phyloP scores from a whole-genome alignment of 92 coral and sea anemone species.

The Zoanthus gigantus region DNA sequence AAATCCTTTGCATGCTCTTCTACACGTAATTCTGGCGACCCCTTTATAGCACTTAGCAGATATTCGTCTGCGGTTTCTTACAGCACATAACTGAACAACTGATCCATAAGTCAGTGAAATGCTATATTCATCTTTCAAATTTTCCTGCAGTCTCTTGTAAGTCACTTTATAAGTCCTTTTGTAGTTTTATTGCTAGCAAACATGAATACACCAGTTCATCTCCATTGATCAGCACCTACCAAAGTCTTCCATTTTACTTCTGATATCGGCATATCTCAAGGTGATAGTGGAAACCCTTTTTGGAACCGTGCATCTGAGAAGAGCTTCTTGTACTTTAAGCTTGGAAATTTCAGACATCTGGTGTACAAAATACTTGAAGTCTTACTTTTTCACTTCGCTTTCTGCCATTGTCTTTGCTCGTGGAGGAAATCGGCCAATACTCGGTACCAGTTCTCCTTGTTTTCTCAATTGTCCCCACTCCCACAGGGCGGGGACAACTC shows the following conservation, averaged over 20 bases:
- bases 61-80: conserved; percentile 52
- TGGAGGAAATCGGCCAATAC: no score
- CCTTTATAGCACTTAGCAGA: conserved; percentile 49
- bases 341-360: not conserved
- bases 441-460: no score
- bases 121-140: conserved; percentile 32
- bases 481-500: no score
- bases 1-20: conserved; percentile 52
- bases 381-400: no score
- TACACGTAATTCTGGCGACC: conserved; percentile 36
- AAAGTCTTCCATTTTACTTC: conserved; percentile 59
- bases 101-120: conserved; percentile 48
- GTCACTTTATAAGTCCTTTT: conserved; percentile 45
- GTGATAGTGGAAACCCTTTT: conserved; percentile 51
- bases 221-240: conserved; percentile 67
- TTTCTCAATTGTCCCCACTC: no score
- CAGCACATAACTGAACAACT: conserved; percentile 44
- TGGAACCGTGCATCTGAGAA: conserved; percentile 56
- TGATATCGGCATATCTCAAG: conserved; percentile 57
- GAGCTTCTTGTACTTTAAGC: conserved; percentile 46
- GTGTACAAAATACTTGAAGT: no score
- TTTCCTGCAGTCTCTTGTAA: conserved; percentile 26
- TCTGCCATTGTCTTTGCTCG: no score
- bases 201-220: conserved; percentile 60
- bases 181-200: conserved; percentile 60